phyloP scores from a whole-genome alignment of 2,113 vertebrate species.

The Gadus chalcogrammus region DNA sequence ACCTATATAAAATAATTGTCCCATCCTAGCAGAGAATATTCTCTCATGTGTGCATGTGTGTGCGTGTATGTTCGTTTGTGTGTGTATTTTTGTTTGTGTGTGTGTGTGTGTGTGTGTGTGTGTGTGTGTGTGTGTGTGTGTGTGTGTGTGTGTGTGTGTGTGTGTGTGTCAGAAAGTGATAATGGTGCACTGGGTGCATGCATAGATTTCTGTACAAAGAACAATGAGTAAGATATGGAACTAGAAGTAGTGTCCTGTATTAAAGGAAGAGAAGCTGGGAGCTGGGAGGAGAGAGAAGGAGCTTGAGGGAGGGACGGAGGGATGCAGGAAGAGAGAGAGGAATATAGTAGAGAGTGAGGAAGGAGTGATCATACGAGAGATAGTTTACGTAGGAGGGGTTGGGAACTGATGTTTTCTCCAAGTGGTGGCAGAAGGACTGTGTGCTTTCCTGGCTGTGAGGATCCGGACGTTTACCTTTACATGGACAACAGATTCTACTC shows the following conservation, averaged over 20 bases:
- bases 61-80: constrained; percentile 1
- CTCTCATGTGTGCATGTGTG: neutral
- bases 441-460: constrained; percentile 5
- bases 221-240: neutral
- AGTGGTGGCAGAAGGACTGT: constrained; percentile 28
- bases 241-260: no score
- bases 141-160: neutral
- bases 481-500: constrained; percentile 18
- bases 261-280: no score
- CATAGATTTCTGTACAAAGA: neutral
- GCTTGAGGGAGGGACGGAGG: constrained; percentile 6
- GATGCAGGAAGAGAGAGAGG: constrained; percentile 25
- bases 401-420: constrained; percentile 22
- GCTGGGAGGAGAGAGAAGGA: constrained; percentile 14
- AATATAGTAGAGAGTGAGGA: neutral
- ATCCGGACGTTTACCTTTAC: constrained; percentile 11
- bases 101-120: neutral
- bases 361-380: constrained; percentile 11
- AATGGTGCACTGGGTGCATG: no score
- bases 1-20: no score
- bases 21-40: no score
- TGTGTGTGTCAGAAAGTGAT: neutral
- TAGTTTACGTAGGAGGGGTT: no score
- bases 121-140: constrained; percentile 2
- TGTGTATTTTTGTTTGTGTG: neutral